phyloP scores from a whole-genome alignment of 2,888 invertebrate genomes.

The Drosophila algonquin region DNA sequence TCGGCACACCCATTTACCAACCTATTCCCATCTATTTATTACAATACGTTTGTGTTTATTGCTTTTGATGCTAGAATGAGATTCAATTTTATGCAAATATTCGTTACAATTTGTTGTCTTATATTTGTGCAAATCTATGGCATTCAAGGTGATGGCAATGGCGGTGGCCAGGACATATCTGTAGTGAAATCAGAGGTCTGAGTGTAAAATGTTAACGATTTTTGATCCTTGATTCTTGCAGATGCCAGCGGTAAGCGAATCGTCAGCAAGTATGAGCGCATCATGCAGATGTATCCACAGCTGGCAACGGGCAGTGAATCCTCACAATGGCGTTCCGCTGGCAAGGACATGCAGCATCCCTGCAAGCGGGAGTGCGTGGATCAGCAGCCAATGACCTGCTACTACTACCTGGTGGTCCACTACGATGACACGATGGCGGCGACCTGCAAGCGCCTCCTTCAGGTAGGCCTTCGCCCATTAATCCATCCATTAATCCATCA shows the following conservation, averaged over 20 bases:
- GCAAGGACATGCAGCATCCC: constrained; percentile 72
- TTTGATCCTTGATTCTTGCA: constrained; percentile 16
- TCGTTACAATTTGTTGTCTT: constrained; percentile 53
- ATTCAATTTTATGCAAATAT: constrained; percentile 41
- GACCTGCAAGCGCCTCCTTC: constrained; percentile 73
- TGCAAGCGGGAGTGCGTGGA: constrained; percentile 75
- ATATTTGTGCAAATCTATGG: constrained; percentile 67
- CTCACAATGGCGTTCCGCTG: constrained; percentile 67
- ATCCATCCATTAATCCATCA: not conserved
- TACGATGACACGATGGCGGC: constrained; percentile 81
- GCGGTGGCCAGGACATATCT: not conserved
- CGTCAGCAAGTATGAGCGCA: constrained; percentile 67
- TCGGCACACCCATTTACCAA: not conserved
- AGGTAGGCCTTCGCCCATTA: constrained; percentile 22
- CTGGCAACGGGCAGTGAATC: constrained; percentile 55
- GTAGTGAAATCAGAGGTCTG: not conserved
- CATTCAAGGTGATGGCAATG: constrained; percentile 58
- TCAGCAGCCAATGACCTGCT: constrained; percentile 78
- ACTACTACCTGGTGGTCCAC: constrained; percentile 80
- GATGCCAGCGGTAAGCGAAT: constrained; percentile 67
- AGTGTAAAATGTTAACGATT: not conserved
- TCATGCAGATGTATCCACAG: constrained; percentile 74
- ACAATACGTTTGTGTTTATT: not conserved
- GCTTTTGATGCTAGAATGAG: constrained; percentile 28
- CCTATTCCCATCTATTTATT: not conserved